These are phyloP conservation scores for Hesperia comma DNA, from an alignment of 2,888 invertebrate genomes.

Conservation along the genomic window DNA sequence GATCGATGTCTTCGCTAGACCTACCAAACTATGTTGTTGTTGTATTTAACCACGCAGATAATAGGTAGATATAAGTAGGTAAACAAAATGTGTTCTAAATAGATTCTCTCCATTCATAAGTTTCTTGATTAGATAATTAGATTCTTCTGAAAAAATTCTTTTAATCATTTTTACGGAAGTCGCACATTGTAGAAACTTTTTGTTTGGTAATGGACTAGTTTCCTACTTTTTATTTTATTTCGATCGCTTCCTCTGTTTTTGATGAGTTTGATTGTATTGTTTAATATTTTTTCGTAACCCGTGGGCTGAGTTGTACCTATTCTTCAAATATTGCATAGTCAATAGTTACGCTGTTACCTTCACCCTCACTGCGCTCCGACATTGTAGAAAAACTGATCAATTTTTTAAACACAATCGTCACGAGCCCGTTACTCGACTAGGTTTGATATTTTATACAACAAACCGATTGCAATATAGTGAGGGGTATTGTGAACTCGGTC, in stretches of 20 bases:
- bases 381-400: constrained; percentile 53
- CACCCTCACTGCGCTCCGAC: constrained; percentile 56
- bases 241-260: constrained; percentile 34
- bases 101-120: not conserved
- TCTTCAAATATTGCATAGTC: constrained; percentile 34
- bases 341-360: constrained; percentile 51
- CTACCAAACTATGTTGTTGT: too few species aligned
- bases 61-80: not conserved
- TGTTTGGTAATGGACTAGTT: constrained; percentile 14
- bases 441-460: constrained; percentile 42
- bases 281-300: constrained; percentile 31
- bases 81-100: not conserved
- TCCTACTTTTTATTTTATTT: constrained; percentile 30
- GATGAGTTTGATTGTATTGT: constrained; percentile 27
- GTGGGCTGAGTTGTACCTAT: constrained; percentile 29
- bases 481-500: constrained; percentile 56
- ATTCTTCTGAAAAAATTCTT: not conserved
- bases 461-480: constrained; percentile 48
- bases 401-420: constrained; percentile 48
- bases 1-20: too few species aligned
- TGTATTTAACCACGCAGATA: not conserved
- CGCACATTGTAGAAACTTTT: constrained; percentile 12
- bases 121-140: not conserved
- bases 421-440: constrained; percentile 46
- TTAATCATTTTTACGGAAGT: constrained; percentile 14